Evolutionary conservation across 1,140 invertebrate genomes (phyloP), one percentile per base, ranked within the genome.

Genomic region (Dendroctonus ponderosae): DNA sequence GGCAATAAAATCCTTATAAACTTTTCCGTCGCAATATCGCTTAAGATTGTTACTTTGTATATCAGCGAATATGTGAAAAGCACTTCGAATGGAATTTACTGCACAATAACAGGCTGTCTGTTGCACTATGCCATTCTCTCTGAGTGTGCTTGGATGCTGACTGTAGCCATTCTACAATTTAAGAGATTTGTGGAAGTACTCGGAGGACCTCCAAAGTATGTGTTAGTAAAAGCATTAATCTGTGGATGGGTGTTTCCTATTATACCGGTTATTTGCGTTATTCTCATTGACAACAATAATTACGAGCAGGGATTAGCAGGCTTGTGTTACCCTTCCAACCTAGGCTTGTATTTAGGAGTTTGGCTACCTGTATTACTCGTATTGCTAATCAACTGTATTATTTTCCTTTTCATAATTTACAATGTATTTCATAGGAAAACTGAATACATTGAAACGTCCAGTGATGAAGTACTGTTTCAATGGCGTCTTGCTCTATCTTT

Each of bases 71-170:
- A 76, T 38, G 74, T 77, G 9, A 66, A 71, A 44, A 70, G 67
- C 1, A 85, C 82, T 64, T 76, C 84, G 39, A 67, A 75, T 40
- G 84, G 83, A 9, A 48, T 69, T 14, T 56, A 61, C n/a, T 76
- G 75, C 54, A 70, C 67, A 5, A 53, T 73, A 7, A 56, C 68
- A 5, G 77, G 75, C 5, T 79, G 80, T 6, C 50, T 82, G 42
- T 70, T 87, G 43, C 86, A 88, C 73, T 88, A 87, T 72, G 81
- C 84, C 6, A 81, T 87, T 41, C 70, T 87, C 14, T 79, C 85
- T 4, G 82, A 85, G 65, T 87, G 87, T 73, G 82, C 81, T 72
- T 88, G 86, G 86, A 87, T 87, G 85, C 72, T 87, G 42, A 81
- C 87, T 12, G 84, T 86, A 7, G 86, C 85, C 7, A 75, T 83